phyloP scores from a whole-genome alignment of 2,113 vertebrate species.

The Trichechus manatus region DNA sequence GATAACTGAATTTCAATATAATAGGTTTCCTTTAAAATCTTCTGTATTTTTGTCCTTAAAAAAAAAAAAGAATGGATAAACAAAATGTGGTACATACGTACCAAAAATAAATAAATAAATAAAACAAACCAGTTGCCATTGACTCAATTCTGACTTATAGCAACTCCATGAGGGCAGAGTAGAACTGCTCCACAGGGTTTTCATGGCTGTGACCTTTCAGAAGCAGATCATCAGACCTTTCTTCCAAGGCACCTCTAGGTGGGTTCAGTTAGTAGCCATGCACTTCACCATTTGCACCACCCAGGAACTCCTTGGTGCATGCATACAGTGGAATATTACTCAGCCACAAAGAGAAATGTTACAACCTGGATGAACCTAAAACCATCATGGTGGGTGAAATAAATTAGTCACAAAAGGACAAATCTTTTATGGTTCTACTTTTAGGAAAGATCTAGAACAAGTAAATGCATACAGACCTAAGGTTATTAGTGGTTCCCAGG shows the following conservation, averaged over 20 bases:
- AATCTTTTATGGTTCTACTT: neutral
- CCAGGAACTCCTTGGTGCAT: neutral
- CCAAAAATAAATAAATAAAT: too few relatives aligned
- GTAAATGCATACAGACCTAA: neutral
- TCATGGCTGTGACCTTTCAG: too few relatives aligned
- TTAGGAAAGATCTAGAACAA: neutral
- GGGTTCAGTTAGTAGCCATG: neutral
- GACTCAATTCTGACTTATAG: too few relatives aligned
- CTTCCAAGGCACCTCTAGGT: neutral
- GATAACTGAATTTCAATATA: neutral
- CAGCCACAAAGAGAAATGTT: neutral
- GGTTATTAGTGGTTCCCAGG: neutral
- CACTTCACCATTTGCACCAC: neutral
- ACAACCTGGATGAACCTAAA: neutral
- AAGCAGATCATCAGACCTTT: too few relatives aligned
- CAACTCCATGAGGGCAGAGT: too few relatives aligned
- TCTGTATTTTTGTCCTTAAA: neutral
- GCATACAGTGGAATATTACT: neutral
- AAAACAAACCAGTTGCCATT: neutral
- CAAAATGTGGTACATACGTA: neutral
- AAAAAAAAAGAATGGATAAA: neutral
- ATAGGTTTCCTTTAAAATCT: neutral
- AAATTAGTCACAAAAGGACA: neutral
- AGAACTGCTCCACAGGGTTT: too few relatives aligned
- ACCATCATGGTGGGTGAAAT: neutral